These are phyloP conservation scores for Microplitis deprimator DNA, from an alignment of 2,888 invertebrate genomes.

Conservation along the genomic window DNA sequence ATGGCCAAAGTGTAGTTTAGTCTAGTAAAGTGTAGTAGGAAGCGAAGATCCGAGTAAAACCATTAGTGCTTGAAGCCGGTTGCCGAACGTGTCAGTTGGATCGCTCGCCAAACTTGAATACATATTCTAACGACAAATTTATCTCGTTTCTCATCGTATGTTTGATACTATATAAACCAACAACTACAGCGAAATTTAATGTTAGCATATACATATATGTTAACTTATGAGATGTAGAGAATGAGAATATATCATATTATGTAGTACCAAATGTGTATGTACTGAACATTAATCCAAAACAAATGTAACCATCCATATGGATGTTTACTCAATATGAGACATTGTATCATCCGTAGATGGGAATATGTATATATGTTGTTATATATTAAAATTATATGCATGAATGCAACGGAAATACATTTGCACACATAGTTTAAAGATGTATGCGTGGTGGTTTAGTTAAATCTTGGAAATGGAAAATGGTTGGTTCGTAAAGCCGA, in stretches of 20 bases:
- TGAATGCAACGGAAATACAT: background rate
- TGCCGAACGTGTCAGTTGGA: conserved; percentile 29
- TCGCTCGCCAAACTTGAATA: conserved; percentile 11
- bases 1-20: background rate
- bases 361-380: background rate
- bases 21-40: conserved; percentile 1
- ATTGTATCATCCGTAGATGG: background rate
- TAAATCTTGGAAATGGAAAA: background rate
- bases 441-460: background rate
- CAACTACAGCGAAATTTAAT: background rate
- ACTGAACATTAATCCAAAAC: background rate
- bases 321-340: background rate
- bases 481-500: background rate
- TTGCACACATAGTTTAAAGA: background rate
- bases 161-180: background rate
- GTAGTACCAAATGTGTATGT: background rate
- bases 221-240: background rate
- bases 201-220: background rate
- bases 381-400: background rate
- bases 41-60: conserved; percentile 37
- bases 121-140: conserved; percentile 1
- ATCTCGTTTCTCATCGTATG: background rate
- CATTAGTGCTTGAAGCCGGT: conserved; percentile 48
- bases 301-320: background rate
- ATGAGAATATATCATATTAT: background rate